These are phyloP conservation scores for Formica exsecta DNA, from an alignment of 1,140 invertebrate genomes.

Conservation along the genomic window DNA sequence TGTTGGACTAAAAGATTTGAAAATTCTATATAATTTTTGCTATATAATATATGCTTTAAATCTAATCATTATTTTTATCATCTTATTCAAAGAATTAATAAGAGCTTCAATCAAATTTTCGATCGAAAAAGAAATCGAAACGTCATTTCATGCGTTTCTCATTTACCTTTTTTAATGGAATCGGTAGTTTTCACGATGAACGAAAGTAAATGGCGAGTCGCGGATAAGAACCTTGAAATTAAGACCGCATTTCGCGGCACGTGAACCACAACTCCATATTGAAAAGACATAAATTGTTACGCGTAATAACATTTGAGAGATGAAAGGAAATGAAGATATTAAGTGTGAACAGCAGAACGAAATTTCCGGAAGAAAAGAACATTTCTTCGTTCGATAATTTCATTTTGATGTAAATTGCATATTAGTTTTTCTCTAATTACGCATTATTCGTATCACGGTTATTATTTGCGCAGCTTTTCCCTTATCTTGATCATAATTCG, in stretches of 20 bases:
- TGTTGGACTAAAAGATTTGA: background rate
- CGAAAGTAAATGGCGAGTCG: background rate
- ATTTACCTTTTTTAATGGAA: background rate
- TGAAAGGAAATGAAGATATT: constrained; percentile 24
- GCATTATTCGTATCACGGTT: constrained; percentile 19
- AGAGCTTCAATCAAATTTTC: background rate
- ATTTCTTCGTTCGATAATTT: constrained; percentile 49
- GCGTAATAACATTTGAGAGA: constrained; percentile 6
- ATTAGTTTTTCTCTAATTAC: constrained; percentile 52
- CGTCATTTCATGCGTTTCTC: background rate
- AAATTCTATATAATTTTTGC: background rate
- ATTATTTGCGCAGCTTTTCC: constrained; percentile 11
- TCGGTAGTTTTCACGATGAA: background rate
- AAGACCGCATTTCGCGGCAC: background rate
- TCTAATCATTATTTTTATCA: background rate
- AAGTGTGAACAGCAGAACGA: constrained; percentile 20
- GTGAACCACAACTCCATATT: background rate
- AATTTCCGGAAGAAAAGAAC: constrained; percentile 30
- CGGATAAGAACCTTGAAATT: constrained; percentile 3
- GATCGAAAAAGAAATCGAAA: background rate
- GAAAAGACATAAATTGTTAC: constrained; percentile 21
- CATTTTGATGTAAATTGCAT: constrained; percentile 25
- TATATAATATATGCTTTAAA: background rate
- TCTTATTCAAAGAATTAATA: background rate
- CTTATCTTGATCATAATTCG: constrained; percentile 27